Conservation (phyloP, 2,113 vertebrate genomes). For the Mungos mungo region DNA sequence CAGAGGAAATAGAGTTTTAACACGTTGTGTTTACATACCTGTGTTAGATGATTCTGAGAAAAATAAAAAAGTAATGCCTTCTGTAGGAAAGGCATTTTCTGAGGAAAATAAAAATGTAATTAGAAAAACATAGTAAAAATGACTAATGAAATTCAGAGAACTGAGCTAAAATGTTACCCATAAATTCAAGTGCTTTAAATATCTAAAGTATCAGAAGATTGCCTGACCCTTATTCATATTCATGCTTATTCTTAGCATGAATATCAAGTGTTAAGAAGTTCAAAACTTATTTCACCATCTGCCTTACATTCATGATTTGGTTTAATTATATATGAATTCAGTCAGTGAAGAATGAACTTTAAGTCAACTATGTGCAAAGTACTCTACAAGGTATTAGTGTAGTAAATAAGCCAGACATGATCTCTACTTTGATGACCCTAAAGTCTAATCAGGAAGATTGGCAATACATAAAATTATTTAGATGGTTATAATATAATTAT, state of each 20-base stretch:
- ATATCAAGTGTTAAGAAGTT: background rate
- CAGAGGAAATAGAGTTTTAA: background rate
- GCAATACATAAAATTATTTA: background rate
- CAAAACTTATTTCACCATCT: background rate
- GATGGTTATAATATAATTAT: background rate
- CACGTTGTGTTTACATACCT: background rate
- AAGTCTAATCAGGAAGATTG: background rate
- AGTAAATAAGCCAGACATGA: background rate
- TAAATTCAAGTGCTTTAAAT: background rate
- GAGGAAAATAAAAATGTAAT: background rate
- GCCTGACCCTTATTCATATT: background rate
- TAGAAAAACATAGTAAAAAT: background rate
- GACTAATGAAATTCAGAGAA: background rate
- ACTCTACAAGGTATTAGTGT: background rate
- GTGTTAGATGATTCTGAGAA: background rate
- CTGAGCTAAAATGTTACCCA: background rate
- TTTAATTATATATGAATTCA: background rate
- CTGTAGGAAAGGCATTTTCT: background rate
- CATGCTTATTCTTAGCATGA: background rate
- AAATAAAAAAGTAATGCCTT: background rate
- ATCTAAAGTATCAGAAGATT: background rate
- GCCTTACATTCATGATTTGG: background rate
- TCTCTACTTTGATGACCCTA: background rate
- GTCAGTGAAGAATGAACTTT: background rate
- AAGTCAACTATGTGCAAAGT: background rate